Base-by-base conservation (phyloP, 2,113 vertebrate species). In the Nematolebias whitei region DNA sequence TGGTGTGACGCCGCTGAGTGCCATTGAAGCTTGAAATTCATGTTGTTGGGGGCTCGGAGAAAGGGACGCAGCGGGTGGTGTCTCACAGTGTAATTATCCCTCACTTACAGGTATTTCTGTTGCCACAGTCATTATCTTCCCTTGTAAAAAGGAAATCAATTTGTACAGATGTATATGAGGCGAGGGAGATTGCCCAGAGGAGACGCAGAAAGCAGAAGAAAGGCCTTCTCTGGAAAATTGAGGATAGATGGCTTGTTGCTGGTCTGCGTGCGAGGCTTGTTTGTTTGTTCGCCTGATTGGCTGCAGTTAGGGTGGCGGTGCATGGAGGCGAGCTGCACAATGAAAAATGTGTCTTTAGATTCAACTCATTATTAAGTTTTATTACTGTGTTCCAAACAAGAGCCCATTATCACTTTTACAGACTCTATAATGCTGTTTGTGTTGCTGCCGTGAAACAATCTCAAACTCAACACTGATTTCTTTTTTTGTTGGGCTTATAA, bases 101-200 rank as follows among this genome's bases (percentile, higher is more conserved):
- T 86, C 89, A 91, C 92, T 93, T 92, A 92, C 90, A 91, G 91
- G 92, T 92, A 92, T 91, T 91, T 90, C 88, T 92, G 87, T 90
- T 84, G 88, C 88, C 85, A 85, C 85, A 84, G 87, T 87, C 90
- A 89, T 92, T 90, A 91, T 92, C 89, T 87, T 90, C 82, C 81
- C 88, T 85, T 88, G 85, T 84, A 90, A 89, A 90, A 81, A 90
- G 87, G 87, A 90, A 90, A 93, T 91, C 91, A 92, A 91, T 92
- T 92, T 93, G 85, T 87, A 83, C 86, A 89, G 82, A 89, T 90
- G 88, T 89, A 89, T 92, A 91, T 91, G 88, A 89, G 86, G 70
- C 82, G 77, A 56, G 72, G 68, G 71, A 79, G 78, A 87, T 73
- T 78, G 81, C 74, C 76, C 74, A 39, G 53, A 80, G 74, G 74